Conservation (phyloP, 2,797 vertebrate species). For the Ctenochaetus hawaiiensis region DNA sequence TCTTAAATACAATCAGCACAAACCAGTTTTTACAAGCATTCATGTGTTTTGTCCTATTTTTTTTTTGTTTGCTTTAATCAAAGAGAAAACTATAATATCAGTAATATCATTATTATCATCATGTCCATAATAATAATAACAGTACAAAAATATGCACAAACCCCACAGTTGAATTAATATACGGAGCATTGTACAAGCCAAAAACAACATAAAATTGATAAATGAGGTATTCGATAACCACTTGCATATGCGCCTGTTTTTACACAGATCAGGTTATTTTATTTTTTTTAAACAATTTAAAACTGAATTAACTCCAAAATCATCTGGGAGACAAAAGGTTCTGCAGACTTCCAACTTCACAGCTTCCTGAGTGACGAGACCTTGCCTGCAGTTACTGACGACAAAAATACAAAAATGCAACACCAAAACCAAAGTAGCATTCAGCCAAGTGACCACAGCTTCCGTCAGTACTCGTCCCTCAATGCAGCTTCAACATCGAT, state of each 20-base stretch:
- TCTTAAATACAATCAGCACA: constrained; percentile 89
- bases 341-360: constrained; percentile 81
- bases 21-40: constrained; percentile 88
- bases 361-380: constrained; percentile 84
- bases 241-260: constrained; percentile 85
- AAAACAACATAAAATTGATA: constrained; percentile 83
- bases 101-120: constrained; percentile 85
- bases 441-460: constrained; percentile 55
- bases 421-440: constrained; percentile 64
- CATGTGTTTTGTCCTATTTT: constrained; percentile 79
- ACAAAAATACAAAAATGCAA: constrained; percentile 62
- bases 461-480: constrained; percentile 55
- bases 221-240: constrained; percentile 87
- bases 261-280: constrained; percentile 83
- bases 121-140: constrained; percentile 83
- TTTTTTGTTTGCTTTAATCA: constrained; percentile 79
- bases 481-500: constrained; percentile 58
- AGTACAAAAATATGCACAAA: constrained; percentile 89
- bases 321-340: constrained; percentile 76
- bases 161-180: constrained; percentile 86
- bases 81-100: constrained; percentile 86
- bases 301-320: constrained; percentile 80
- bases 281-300: constrained; percentile 78
- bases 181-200: constrained; percentile 86
- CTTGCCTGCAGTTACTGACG: constrained; percentile 76